Base-by-base conservation (phyloP, 2,888 invertebrate genomes). In the Cistogaster globosa region DNA sequence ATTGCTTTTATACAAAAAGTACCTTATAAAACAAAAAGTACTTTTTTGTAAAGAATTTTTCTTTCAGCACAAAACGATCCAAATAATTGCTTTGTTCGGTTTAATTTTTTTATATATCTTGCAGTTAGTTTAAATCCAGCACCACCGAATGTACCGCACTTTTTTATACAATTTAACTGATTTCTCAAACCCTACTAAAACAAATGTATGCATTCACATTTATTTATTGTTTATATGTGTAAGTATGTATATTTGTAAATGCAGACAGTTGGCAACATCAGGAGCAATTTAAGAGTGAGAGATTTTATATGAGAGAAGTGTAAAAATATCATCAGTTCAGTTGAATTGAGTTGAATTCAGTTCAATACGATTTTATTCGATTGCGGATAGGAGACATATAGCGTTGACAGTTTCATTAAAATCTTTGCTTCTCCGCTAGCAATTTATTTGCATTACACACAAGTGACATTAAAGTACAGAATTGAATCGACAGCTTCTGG, bases 391-490 rank as follows among this genome's bases (percentile, higher is more conserved):
- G 5, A 77, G 65, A 78, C 69, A 65, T 62, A 67, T 22, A 84
- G 78, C 78, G 86, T 78, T 86, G 87, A 87, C 87, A 87, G 87
- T 86, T 86, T 86, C 87, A 87, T 87, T 86, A 87, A 87, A 86
- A 86, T 83, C n/a, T 86, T 84, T 84, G 80, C 76, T 84, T 83
- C 80, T 78, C 74, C 86, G 83, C 83, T 82, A 74, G 84, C 86
- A 84, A 86, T 87, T 78, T 87, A 87, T 87, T 87, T 87, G 84
- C 86, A 86, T 87, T 86, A 86, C 84, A 86, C 84, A 77, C 71
- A 72, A 77, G 84, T 84, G 80, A 83, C 80, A 80, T 81, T 86
- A 79, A 72, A 80, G 63, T 60, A 80, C 84, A 80, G 76, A 84
- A 84, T 84, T 72, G 80, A 84, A 72, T 77, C 80, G 80, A 84